Evolutionary conservation across 2,888 invertebrate species (phyloP), one percentile per base, ranked within the genome.

Genomic region (Boloria euphrosyne): DNA sequence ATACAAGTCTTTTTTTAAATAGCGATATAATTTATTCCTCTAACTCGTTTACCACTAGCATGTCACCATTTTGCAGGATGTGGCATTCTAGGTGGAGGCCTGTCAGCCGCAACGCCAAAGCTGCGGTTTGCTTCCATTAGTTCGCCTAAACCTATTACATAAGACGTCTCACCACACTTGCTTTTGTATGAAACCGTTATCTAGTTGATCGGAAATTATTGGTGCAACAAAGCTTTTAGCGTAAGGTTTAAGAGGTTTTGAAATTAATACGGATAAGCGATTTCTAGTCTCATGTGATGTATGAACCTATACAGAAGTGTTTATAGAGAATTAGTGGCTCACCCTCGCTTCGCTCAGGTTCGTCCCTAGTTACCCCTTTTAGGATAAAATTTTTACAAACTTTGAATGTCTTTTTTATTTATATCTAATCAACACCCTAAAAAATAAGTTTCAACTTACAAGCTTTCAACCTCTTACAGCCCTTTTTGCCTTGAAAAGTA

Each of bases 71-170:
- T 76, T 72, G 74, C 77, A 79, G 79, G 81, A 80, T 78, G 81
- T 78, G 78, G 78, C 72, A 67, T 70, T 63, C 69, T 77, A 73
- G 73, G 74, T 73, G 73, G 72, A 70, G 75, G 70, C 76, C 75
- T 81, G 80, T 76, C 79, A 75, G 77, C 85, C 86, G 75, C 87
- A 87, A 81, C 83, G 82, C 78, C 82, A 80, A 84, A 80, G 79
- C 77, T 86, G 89, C 81, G 89, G 89, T 86, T 80, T 76, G 74
- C 80, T 84, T 87, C 89, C 89, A 89, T 89, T 89, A 87, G 85
- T 78, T 79, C 74, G 78, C 80, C 78, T 84, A 83, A 87, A 86
- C 79, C 84, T 82, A 86, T 87, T 89, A 87, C 76, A 73, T 80
- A 77, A 81, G 80, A 83, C 81, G 79, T 81, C 79, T 82, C 65